A percentile compares a stretch with the other conserved stretches of the same genome.
These are phyloP conservation scores for Coracopsis vasa DNA, from an alignment of 2,113 vertebrate species.

Conservation along the genomic window DNA sequence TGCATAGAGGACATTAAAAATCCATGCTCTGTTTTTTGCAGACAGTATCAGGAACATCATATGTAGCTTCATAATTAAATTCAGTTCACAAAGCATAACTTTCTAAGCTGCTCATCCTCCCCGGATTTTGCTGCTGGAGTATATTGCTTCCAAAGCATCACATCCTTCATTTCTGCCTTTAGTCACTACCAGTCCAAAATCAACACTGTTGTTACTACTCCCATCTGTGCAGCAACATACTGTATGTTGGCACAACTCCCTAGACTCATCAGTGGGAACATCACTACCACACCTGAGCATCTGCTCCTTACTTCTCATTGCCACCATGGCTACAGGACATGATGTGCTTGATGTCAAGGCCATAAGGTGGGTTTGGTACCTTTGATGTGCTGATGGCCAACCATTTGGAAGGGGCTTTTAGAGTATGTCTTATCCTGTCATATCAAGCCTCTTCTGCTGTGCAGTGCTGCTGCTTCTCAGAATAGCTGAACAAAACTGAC, in stretches of 20 bases:
- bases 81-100: neutral
- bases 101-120: neutral
- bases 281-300: neutral
- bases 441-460: neutral
- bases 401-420: neutral
- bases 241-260: neutral
- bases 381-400: neutral
- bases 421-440: neutral
- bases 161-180: neutral
- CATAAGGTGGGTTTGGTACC: neutral
- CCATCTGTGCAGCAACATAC: neutral
- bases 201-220: neutral
- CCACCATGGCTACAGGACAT: neutral
- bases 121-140: neutral
- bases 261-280: neutral
- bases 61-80: neutral
- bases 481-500: neutral
- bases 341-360: neutral
- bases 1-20: neutral
- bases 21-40: neutral
- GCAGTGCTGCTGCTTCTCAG: neutral
- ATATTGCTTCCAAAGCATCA: neutral
- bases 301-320: neutral
- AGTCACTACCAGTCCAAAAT: neutral
- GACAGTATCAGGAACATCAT: neutral